Base-by-base conservation (phyloP, 2,113 vertebrate genomes). In the Pyxicephalus adspersus region DNA sequence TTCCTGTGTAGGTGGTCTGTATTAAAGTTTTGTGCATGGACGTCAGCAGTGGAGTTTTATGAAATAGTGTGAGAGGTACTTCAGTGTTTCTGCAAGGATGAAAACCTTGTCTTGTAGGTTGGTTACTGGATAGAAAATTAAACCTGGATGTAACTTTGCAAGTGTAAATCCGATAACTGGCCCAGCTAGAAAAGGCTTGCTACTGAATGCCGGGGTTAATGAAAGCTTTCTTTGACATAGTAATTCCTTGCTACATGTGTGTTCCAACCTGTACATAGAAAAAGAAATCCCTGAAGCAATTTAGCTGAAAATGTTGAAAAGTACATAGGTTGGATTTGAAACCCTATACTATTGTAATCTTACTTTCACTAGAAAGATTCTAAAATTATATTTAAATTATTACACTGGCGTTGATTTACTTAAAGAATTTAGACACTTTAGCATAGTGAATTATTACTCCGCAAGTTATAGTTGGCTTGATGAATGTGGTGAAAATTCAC, bases 231-330 rank as follows among this genome's bases (percentile, higher is more conserved):
- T 19, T 58, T 60, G 38, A 38, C 50, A 4, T n/a, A 71, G 55
- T 71, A 29, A 72, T 71, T 71, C 67, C 57, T 5, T 51, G 18
- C 28, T 26, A 70, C 31, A 28, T 26, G 34, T 22, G 70, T 16
- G 31, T 70, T 79, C n/a, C 60, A 29, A 22, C 23, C 28, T 66
- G 25, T 29, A 68, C 31, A 58, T 57, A 78, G 51, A 45, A 25
- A 70, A 51, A 68, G n/a, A 79, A 71, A 80, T 80, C 66, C 55
- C 66, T 29, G 13, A 80, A 71, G 54, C 55, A 70, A 70, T 80
- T 80, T 80, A 51, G 18, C 23, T 29, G 5, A 26, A 38, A 63
- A 71, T 71, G 55, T 23, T 63, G 34, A 71, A 45, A 71, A 61
- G 66, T 71, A 31, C 31, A 80, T 71, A 51, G 18, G 29, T 80